Percentiles rank a stretch among this genome's conserved stretches.
phyloP scores from a whole-genome alignment of 2,888 invertebrate genomes.

The Marronus borbonicus region DNA sequence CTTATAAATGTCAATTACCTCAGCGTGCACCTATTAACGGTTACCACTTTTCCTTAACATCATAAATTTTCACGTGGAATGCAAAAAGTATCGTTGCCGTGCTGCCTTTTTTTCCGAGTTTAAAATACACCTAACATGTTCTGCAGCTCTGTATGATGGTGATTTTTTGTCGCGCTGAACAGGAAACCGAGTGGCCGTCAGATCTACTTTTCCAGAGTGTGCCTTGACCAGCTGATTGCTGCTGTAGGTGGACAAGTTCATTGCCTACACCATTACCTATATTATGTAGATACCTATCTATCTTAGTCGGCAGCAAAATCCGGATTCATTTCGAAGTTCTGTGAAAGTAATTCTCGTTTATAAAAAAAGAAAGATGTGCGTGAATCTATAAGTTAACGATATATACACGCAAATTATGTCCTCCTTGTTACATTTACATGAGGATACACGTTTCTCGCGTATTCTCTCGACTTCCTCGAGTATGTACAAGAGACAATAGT shows the following conservation, averaged over 20 bases:
- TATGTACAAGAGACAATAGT: no score
- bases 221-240: slow-evolving; percentile 56
- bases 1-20: slow-evolving; percentile 48
- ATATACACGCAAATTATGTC: no score
- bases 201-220: slow-evolving; percentile 56
- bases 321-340: slow-evolving; percentile 14
- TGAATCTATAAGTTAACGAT: not conserved
- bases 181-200: slow-evolving; percentile 57
- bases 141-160: slow-evolving; percentile 24
- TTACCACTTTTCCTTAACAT: slow-evolving; percentile 50
- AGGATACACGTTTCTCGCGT: no score
- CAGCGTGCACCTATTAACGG: slow-evolving; percentile 48
- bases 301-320: slow-evolving; percentile 4
- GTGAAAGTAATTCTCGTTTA: slow-evolving; percentile 2
- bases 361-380: not conserved
- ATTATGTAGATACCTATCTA: slow-evolving; percentile 3
- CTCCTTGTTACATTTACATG: no score
- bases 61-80: slow-evolving; percentile 47
- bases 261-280: slow-evolving; percentile 56
- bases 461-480: no score
- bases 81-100: slow-evolving; percentile 36
- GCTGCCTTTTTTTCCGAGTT: slow-evolving; percentile 39
- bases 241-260: slow-evolving; percentile 60
- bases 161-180: slow-evolving; percentile 51
- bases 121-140: slow-evolving; percentile 46